Base-by-base conservation (phyloP, 2,797 vertebrate genomes). In the Spea hammondii region DNA sequence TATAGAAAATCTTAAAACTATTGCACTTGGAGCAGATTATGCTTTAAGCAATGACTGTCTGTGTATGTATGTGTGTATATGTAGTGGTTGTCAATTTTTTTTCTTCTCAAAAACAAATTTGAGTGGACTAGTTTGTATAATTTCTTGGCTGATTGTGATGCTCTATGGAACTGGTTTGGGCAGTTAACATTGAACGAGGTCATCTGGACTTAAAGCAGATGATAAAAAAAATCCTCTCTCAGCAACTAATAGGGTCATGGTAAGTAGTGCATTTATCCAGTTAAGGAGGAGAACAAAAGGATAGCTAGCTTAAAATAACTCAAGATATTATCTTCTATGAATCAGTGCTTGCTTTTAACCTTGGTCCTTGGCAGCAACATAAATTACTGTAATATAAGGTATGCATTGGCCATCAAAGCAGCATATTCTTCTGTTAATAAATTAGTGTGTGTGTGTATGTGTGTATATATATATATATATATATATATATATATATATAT, bases 151-250 rank as follows among this genome's bases (percentile, higher is more conserved):
- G 51, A 67, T 73, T 51, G 17, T 44, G 6, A 1, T 46, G 80
- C 17, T 6, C 68, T 81, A 5, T 75, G 65, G 17, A 13, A 53
- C 0, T 80, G 79, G 13, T 62, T 84, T 83, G 57, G 48, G 13
- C 1, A 46, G 7, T 91, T 93, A 92, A 74, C 78, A 73, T 65
- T 79, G 72, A 79, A 53, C 53, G 70, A 74, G 76, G 77, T 76
- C 75, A 83, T 78, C 82, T 78, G 77, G 73, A 76, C 74, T 82
- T 82, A 84, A 84, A 17, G 74, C 64, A 72, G 77, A 65, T 83
- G 62, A 81, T 44, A 69, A 60, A 70, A 76, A 76, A 84, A 82
- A 80, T 71, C 55, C 51, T 70, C 7, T 67, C 77, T 82, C 79
- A 83, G 84, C 83, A 69, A 45, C 69, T 76, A 82, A 76, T 80